Conservation (phyloP, 92 coral and sea anemone genomes). For the Palythoa heliodiscus region DNA sequence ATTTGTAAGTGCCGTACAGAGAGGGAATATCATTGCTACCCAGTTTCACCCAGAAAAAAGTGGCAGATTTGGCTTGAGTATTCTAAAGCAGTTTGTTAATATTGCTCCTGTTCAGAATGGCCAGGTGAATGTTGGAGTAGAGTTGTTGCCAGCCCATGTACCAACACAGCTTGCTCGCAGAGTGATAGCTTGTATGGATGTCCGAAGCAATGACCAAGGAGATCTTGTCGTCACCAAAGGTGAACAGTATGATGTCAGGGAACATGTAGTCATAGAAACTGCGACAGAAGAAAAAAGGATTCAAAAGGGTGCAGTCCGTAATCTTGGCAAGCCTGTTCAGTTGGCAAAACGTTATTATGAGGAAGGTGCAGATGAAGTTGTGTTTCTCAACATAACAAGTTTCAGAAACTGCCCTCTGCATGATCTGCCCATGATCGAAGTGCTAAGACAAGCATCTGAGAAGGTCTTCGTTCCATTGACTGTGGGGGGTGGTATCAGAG, state of each 20-base stretch:
- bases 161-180: constrained; percentile 59
- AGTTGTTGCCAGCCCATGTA: constrained; percentile 17
- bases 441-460: constrained; percentile 57
- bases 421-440: constrained; percentile 64
- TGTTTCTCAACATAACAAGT: constrained; percentile 59
- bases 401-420: constrained; percentile 61
- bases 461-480: constrained; percentile 64
- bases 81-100: constrained; percentile 44
- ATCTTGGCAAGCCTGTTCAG: constrained; percentile 61
- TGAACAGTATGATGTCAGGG: constrained; percentile 65
- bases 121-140: not conserved
- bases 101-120: constrained; percentile 13
- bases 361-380: constrained; percentile 69
- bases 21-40: constrained; percentile 55
- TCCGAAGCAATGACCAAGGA: constrained; percentile 58
- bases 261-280: constrained; percentile 5
- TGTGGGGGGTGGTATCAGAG: constrained; percentile 67
- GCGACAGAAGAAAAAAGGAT: not conserved
- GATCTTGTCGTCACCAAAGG: constrained; percentile 67
- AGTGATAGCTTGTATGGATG: constrained; percentile 62
- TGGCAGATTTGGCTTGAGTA: constrained; percentile 49
- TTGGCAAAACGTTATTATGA: constrained; percentile 54
- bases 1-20: constrained; percentile 54
- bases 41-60: constrained; percentile 72
- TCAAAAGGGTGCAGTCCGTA: constrained; percentile 54